Conservation (phyloP, 2,888 invertebrate genomes). For the Platerodrilus igneus region DNA sequence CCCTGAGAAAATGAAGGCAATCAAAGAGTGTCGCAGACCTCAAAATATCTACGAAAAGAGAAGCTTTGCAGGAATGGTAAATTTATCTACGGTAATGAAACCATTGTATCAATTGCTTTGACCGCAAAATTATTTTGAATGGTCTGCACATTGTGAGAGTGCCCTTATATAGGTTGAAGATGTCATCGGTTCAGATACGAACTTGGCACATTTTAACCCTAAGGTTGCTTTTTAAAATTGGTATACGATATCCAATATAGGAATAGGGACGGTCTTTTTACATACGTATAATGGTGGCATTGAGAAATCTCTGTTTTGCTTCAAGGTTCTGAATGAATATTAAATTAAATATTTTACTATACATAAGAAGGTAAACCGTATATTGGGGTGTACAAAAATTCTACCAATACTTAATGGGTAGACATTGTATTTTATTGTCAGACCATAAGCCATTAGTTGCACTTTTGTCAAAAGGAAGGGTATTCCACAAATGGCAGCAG, state of each 20-base stretch:
- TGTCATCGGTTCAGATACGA: conserved; percentile 10
- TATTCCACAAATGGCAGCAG: conserved; percentile 37
- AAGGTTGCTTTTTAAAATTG: not conserved
- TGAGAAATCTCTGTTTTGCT: conserved; percentile 24
- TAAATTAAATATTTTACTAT: conserved; percentile 36
- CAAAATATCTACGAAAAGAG: conserved; percentile 1
- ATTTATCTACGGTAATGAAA: conserved; percentile 4
- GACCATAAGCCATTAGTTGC: conserved; percentile 38
- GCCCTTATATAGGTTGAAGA: conserved; percentile 8
- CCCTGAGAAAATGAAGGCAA: conserved; percentile 2
- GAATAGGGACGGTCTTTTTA: conserved; percentile 5
- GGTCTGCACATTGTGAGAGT: conserved; percentile 8
- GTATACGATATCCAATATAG: conserved; percentile 14
- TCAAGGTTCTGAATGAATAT: conserved; percentile 30
- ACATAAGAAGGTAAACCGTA: conserved; percentile 36
- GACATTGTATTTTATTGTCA: conserved; percentile 31
- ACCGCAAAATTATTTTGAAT: conserved; percentile 8
- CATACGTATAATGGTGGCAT: not conserved
- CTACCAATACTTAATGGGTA: conserved; percentile 37
- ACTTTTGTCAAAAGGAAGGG: conserved; percentile 34
- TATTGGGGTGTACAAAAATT: conserved; percentile 36
- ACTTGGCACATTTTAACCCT: conserved; percentile 15
- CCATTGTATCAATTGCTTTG: conserved; percentile 15
- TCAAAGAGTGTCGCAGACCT: not conserved
- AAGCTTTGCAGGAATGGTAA: conserved; percentile 5